These are phyloP conservation scores for Steinernema khuongi DNA, from an alignment of 1,140 invertebrate genomes.

Conservation along the genomic window DNA sequence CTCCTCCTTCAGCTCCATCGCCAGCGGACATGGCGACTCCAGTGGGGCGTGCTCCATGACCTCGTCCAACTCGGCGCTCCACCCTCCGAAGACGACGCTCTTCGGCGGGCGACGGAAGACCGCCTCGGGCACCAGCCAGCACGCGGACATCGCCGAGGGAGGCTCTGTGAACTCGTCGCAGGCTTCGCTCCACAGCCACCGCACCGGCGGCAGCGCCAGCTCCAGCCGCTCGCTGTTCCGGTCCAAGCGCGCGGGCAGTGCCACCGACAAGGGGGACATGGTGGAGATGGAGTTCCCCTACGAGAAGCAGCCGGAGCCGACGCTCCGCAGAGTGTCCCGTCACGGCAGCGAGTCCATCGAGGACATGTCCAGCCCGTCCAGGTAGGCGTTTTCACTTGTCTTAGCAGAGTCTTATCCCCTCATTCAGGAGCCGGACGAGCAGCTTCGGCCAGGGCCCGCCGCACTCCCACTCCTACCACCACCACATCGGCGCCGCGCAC, in stretches of 20 bases:
- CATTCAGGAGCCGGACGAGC: not conserved
- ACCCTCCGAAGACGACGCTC: not conserved
- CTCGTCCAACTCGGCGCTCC: not conserved
- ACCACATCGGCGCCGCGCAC: not conserved
- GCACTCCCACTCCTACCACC: constrained; percentile 1
- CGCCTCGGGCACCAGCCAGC: not conserved
- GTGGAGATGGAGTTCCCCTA: not conserved
- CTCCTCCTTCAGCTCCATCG: not conserved
- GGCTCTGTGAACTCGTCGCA: not conserved
- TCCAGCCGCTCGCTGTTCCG: not conserved
- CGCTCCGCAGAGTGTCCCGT: not conserved
- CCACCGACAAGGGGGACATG: not conserved
- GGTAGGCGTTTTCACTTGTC: not conserved
- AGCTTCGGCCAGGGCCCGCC: not conserved
- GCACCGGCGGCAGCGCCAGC: not conserved
- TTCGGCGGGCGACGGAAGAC: not conserved
- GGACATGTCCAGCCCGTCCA: not conserved
- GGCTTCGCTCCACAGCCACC: not conserved
- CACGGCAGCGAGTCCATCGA: not conserved
- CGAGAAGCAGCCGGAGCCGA: not conserved
- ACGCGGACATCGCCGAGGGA: not conserved
- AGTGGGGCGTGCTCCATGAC: not conserved
- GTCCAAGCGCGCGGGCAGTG: not conserved
- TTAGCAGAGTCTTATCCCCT: not conserved
- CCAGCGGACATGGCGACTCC: not conserved